These are phyloP conservation scores for Diplazon laetatorius DNA, from an alignment of 2,888 invertebrate species.

Conservation along the genomic window DNA sequence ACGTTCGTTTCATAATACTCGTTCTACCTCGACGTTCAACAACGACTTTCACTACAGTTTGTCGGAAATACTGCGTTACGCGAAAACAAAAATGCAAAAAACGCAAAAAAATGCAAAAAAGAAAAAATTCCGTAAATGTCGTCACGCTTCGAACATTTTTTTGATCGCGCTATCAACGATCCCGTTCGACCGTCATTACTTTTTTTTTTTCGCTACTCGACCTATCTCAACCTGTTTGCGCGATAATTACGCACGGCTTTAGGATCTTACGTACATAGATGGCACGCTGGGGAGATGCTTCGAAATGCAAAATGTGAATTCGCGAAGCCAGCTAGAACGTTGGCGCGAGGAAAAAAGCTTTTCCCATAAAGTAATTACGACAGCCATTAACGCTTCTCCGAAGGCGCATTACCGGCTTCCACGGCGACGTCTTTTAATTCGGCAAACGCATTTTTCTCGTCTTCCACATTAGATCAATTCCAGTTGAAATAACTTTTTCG, in stretches of 20 bases:
- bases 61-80: slow-evolving; percentile 1
- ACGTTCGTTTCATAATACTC: slow-evolving; percentile 29
- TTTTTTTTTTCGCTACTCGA: slow-evolving; percentile 24
- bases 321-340: slow-evolving; percentile 10
- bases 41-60: slow-evolving; percentile 23
- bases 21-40: neutral
- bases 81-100: neutral
- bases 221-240: neutral
- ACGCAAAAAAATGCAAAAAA: neutral
- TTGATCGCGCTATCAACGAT: slow-evolving; percentile 30
- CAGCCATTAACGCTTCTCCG: slow-evolving; percentile 56
- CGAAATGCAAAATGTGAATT: slow-evolving; percentile 47
- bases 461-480: slow-evolving; percentile 43
- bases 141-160: slow-evolving; percentile 26
- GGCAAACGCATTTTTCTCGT: slow-evolving; percentile 20
- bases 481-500: slow-evolving; percentile 20
- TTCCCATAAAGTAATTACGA: slow-evolving; percentile 59
- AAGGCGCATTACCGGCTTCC: slow-evolving; percentile 53
- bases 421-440: slow-evolving; percentile 50
- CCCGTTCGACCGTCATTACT: slow-evolving; percentile 9
- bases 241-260: slow-evolving; percentile 42
- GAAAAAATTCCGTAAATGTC: neutral
- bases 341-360: slow-evolving; percentile 25
- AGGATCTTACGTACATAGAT: neutral
- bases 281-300: slow-evolving; percentile 18